Percentiles rank a stretch among this genome's conserved stretches.
These are phyloP conservation scores for Mormyrus lacerda DNA, from an alignment of 2,113 vertebrate genomes.

Conservation along the genomic window DNA sequence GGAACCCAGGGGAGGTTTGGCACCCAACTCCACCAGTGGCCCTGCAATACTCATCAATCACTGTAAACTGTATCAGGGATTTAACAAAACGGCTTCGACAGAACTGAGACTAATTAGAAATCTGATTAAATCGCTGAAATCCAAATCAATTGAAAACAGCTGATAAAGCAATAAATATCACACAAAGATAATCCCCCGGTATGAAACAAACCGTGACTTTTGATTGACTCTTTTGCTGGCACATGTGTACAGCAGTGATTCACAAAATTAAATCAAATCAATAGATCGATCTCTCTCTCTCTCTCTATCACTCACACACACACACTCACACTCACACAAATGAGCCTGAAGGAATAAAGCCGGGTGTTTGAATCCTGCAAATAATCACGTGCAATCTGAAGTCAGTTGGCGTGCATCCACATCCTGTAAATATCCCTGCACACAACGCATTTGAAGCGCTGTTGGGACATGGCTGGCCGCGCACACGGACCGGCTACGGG, in stretches of 20 bases:
- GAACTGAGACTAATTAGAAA: constrained; percentile 15
- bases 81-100: neutral
- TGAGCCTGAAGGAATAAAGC: neutral
- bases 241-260: neutral
- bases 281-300: neutral
- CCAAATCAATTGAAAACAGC: neutral
- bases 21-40: constrained; percentile 25
- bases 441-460: neutral
- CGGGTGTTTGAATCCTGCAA: neutral
- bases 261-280: neutral
- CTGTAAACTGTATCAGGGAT: constrained; percentile 31
- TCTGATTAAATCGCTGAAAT: neutral
- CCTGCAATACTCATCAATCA: constrained; percentile 43
- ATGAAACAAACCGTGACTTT: neutral
- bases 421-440: neutral
- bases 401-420: neutral
- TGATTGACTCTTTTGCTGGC: neutral
- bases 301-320: neutral
- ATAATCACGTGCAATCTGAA: neutral
- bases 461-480: neutral
- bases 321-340: neutral
- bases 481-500: neutral
- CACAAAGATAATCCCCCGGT: neutral
- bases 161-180: neutral
- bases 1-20: constrained; percentile 30